Percentiles rank a stretch among this genome's conserved stretches.
These are phyloP conservation scores for Taurulus bubalis DNA, from an alignment of 2,113 vertebrate species.

Conservation along the genomic window DNA sequence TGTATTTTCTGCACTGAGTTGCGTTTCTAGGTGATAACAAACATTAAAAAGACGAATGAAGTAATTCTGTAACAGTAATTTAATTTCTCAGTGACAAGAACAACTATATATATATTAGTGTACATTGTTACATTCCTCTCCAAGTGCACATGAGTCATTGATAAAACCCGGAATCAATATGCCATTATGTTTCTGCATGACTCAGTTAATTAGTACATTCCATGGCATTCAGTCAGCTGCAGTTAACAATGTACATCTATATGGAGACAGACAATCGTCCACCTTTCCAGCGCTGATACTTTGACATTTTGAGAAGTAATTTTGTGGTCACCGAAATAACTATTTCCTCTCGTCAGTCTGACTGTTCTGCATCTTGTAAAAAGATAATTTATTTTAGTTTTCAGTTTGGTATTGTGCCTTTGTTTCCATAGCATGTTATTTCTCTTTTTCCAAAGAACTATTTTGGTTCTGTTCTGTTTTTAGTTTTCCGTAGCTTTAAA, in stretches of 20 bases:
- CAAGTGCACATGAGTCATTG: slow-evolving; percentile 16
- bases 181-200: slow-evolving; percentile 39
- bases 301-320: slow-evolving; percentile 14
- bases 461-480: slow-evolving; percentile 3
- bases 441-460: neutral
- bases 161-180: slow-evolving; percentile 23
- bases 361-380: neutral
- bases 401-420: neutral
- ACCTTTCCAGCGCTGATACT: neutral
- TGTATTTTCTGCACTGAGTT: neutral
- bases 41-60: neutral
- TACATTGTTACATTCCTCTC: slow-evolving; percentile 52
- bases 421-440: neutral
- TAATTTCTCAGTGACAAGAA: slow-evolving; percentile 34
- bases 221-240: slow-evolving; percentile 19
- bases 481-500: neutral
- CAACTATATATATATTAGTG: neutral
- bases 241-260: slow-evolving; percentile 4
- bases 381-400: neutral
- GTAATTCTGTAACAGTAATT: slow-evolving; percentile 12
- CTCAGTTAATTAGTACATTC: slow-evolving; percentile 34
- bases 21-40: neutral
- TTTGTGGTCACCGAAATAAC: slow-evolving; percentile 59
- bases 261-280: neutral
- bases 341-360: slow-evolving; percentile 6